Evolutionary conservation across 1,140 invertebrate genomes (phyloP).

Genomic region (Sycobia sp.): DNA sequence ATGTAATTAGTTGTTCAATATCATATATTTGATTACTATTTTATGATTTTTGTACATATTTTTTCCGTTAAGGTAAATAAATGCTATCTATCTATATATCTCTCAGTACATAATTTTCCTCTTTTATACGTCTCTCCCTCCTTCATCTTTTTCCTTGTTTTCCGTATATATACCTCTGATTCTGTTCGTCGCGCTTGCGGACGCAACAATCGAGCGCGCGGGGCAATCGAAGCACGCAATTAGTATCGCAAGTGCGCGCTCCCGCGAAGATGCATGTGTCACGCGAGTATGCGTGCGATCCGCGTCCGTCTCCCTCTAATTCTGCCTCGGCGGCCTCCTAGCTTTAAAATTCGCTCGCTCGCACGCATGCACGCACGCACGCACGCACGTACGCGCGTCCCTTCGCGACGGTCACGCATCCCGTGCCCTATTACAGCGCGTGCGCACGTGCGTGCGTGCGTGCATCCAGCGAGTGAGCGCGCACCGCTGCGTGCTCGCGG

Average conservation of each 20-base stretch:
- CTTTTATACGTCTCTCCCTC: background rate
- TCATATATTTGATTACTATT: too few species aligned
- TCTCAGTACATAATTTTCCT: too few species aligned
- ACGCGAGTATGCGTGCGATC: constrained; percentile 38
- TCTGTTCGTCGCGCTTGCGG: background rate
- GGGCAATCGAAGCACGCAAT: constrained; percentile 39
- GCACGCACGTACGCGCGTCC: constrained; percentile 6
- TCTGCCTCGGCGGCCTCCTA: constrained; percentile 5
- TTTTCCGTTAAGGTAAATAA: too few species aligned
- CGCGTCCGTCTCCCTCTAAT: constrained; percentile 18
- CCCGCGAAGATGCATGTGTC: constrained; percentile 31
- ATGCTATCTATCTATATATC: too few species aligned
- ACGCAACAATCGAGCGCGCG: constrained; percentile 25
- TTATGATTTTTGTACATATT: too few species aligned
- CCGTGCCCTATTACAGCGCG: background rate
- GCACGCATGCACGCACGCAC: background rate
- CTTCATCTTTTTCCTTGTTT: background rate
- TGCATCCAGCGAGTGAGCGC: background rate
- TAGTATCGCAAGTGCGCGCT: constrained; percentile 34
- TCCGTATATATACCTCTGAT: background rate
- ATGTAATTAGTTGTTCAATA: too few species aligned
- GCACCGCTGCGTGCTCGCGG: background rate
- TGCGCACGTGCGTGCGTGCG: background rate
- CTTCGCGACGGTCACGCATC: constrained; percentile 6
- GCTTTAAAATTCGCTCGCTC: too few species aligned